Evolutionary conservation across 2,888 invertebrate species (phyloP).

Genomic region (Disparrhopalites patrizii): DNA sequence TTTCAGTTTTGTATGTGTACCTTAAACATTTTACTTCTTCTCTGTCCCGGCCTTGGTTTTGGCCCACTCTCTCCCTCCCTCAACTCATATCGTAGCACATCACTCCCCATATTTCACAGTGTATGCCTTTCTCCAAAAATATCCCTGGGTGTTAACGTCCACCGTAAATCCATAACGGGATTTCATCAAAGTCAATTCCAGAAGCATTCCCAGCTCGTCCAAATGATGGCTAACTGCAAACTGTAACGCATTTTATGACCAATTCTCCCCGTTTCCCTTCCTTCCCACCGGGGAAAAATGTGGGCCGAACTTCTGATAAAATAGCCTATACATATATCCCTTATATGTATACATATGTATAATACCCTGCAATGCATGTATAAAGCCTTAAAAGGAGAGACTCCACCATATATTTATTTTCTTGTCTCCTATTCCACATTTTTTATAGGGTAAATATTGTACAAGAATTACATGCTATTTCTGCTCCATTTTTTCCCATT

Average conservation of each 20-base stretch:
- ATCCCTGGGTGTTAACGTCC: slow-evolving; percentile 8
- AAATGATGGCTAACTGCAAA: slow-evolving; percentile 30
- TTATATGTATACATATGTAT: neutral
- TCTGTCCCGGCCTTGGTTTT: too few species aligned
- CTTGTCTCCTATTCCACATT: too few species aligned
- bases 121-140: too few species aligned
- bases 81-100: too few species aligned
- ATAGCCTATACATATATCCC: neutral
- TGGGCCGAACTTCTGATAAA: too few species aligned
- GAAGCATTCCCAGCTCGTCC: slow-evolving; percentile 24
- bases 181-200: slow-evolving; percentile 35
- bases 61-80: too few species aligned
- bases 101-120: too few species aligned
- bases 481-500: neutral
- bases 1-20: too few species aligned
- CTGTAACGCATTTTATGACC: slow-evolving; percentile 37
- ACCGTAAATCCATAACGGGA: slow-evolving; percentile 34
- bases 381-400: too few species aligned
- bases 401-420: too few species aligned
- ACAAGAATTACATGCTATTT: neutral
- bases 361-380: neutral
- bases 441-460: too few species aligned
- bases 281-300: neutral
- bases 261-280: slow-evolving; percentile 17
- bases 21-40: too few species aligned